These are phyloP conservation scores for Nothoprocta pentlandii DNA, from an alignment of 2,113 vertebrate genomes.

Conservation along the genomic window DNA sequence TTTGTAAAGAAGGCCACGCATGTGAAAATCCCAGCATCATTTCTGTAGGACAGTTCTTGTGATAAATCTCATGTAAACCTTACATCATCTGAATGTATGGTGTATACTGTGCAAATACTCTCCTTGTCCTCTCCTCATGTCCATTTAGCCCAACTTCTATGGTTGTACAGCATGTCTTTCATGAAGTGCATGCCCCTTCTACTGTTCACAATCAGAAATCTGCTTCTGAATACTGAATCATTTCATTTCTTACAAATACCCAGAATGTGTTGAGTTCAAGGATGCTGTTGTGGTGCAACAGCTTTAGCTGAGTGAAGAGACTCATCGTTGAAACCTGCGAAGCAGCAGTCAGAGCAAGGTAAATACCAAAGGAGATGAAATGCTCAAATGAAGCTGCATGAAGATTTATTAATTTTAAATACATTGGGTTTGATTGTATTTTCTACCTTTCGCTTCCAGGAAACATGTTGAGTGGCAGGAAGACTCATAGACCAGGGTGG, in stretches of 20 bases:
- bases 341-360: conserved; percentile 2
- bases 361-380: conserved; percentile 29
- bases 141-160: neutral
- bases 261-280: neutral
- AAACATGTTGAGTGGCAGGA: conserved; percentile 46
- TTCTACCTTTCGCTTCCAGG: conserved; percentile 53
- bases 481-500: neutral
- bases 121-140: rapidly evolving
- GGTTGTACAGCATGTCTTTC: neutral
- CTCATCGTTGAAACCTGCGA: neutral
- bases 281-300: neutral
- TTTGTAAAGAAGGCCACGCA: neutral
- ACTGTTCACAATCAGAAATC: neutral
- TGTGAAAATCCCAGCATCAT: neutral
- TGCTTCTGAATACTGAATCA: neutral
- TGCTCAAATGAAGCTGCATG: neutral
- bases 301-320: neutral
- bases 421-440: conserved; percentile 50
- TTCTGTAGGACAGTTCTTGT: neutral
- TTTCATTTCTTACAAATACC: neutral
- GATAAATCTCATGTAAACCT: conserved; percentile 15
- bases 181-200: neutral
- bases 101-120: neutral
- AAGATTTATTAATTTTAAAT: conserved; percentile 58
- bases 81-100: neutral